Base-by-base conservation (phyloP, 2,888 invertebrate species). In the Acronicta alni region DNA sequence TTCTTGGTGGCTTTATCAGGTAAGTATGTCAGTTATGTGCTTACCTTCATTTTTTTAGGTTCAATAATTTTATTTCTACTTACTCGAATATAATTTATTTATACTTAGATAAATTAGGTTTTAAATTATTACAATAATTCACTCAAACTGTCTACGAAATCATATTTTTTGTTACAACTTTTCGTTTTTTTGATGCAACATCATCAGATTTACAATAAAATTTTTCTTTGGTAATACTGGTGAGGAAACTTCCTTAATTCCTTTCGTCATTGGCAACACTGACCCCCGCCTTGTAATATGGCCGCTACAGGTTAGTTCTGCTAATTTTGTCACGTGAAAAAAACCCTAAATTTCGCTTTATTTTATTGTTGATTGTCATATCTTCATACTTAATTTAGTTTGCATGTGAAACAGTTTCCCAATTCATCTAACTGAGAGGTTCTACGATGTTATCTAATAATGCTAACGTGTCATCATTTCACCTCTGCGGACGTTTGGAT, bases 231-330 rank as follows among this genome's bases (percentile, higher is more conserved):
- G 61, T 53, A 53, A 54, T 35, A 58, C 42, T 43, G 26, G 18
- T 42, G 42, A 44, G 65, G 75, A 69, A 75, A 74, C 66, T 73
- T 59, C 57, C 53, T 57, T 56, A 53, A 64, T 73, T 59, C 57
- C 53, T 57, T 56, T 52, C 67, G 72, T 81, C 80, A 86, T 87
- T 93, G 93, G 93, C 92, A 94, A 89, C 92, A 91, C 89, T 80
- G 84, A 87, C 88, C 87, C 86, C 90, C 91, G 94, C 94, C 94
- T 93, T 94, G 92, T 95, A 96, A 96, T 95, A 96, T 96, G 96
- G 96, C 96, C 95, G 95, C 96, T 93, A 92, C 96, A 96, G 96
- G 96, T 96, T 95, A 95, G 96, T 96, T 90, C 87, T 85, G 84
- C 83, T 84, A 89, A 91, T 92, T 93, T 93, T 92, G 89, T 95